Evolutionary conservation across 1,140 invertebrate genomes (phyloP), one percentile per base, ranked within the genome.

Genomic region (Watersipora subatra): DNA sequence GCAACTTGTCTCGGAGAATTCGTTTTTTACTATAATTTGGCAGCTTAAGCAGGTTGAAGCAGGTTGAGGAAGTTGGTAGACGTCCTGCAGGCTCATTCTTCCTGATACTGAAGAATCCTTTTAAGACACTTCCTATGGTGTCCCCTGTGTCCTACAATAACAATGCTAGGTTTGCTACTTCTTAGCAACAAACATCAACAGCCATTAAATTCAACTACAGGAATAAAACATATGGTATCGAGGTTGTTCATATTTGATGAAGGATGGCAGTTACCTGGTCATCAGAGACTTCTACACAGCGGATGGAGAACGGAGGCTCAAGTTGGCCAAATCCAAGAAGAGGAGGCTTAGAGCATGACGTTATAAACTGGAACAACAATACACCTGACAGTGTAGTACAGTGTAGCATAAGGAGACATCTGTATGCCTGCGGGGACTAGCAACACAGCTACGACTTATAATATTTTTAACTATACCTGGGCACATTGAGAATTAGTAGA

Each of bases 1-100:
- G 85, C 1, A 99, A 80, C 82, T 99, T 99, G 69, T 99, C 95
- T 26, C 92, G 82, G 12, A 99, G 80, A 1, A 92, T 95, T 69
- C 88, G 89, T 75, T 95, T 93, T 78, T 94, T 95, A 75, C 95
- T 92, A 78, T 99, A 99, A 80, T 99, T 99, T 63, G 97, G 97
- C 71, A 99, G 82, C 78, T 99, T 99, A 17, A 99, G 84, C 27
- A 99, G 84, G 83, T 99, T 99, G 80, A 99, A 99, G 78, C 97
- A 99, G 0, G 97, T 99, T 0, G 96, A 99, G 0, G 94, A 96
- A 0, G 97, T 98, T 26, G 96, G 97, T 30, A 99, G 84, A 28
- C 96, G 85, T 76, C 94, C 92, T 61, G 94, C 87, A 0, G 95
- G 93, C 81, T 97, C 93, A 75, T 91, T 91, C 75, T 93, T 95